Percentiles rank a stretch among this genome's conserved stretches.
phyloP scores from a whole-genome alignment of 2,888 invertebrate species.

The Stenotaenia linearis region DNA sequence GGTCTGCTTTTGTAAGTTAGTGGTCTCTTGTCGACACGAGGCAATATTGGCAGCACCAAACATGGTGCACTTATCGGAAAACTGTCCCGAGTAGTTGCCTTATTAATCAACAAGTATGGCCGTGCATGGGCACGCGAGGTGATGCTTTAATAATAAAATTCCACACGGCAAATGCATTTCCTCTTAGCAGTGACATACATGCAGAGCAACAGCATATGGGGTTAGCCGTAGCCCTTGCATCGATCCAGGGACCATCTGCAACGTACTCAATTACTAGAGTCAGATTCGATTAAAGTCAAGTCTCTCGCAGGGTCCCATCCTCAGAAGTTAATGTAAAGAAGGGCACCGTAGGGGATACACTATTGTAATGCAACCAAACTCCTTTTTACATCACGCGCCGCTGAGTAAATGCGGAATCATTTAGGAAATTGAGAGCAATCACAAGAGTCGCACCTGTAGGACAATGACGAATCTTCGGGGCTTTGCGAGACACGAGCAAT shows the following conservation, averaged over 20 bases:
- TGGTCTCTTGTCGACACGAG: constrained; percentile 28
- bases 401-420: neutral
- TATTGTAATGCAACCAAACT: neutral
- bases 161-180: constrained; percentile 6
- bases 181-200: constrained; percentile 1
- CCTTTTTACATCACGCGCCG: neutral
- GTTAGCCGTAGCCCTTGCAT: neutral
- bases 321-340: neutral
- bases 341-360: neutral
- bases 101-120: constrained; percentile 32
- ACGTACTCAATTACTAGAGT: constrained; percentile 3
- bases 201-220: constrained; percentile 11
- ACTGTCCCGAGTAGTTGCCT: constrained; percentile 28
- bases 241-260: constrained; percentile 29
- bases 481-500: neutral
- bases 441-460: neutral
- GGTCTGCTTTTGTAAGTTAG: constrained; percentile 2
- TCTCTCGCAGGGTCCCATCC: neutral
- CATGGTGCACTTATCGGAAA: constrained; percentile 29
- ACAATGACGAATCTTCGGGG: neutral
- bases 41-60: constrained; percentile 24
- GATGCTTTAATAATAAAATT: constrained; percentile 32
- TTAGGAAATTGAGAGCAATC: neutral
- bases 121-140: constrained; percentile 27
- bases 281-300: constrained; percentile 28